Evolutionary conservation across 1,140 invertebrate genomes (phyloP).

Genomic region (Euglossa dilemma): DNA sequence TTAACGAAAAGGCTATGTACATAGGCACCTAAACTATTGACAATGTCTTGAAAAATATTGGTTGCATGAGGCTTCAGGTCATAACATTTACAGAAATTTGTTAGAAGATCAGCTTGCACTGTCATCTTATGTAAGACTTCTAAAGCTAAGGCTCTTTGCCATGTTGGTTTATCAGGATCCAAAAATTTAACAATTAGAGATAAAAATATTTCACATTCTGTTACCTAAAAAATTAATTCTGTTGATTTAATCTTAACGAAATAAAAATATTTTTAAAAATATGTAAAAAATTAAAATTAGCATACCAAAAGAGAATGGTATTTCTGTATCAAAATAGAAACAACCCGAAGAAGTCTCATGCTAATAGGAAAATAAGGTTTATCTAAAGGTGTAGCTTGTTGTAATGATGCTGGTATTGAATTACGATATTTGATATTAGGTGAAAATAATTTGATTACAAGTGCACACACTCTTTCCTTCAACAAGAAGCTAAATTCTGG

Average conservation of each 20-base stretch:
- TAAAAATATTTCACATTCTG: slow-evolving; percentile 99
- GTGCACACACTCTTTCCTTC: slow-evolving; percentile 97
- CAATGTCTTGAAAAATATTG: slow-evolving; percentile 97
- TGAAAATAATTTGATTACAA: slow-evolving; percentile 98
- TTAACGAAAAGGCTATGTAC: slow-evolving; percentile 96
- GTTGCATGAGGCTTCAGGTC: slow-evolving; percentile 96
- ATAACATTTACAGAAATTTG: slow-evolving; percentile 96
- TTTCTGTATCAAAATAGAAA: slow-evolving; percentile 95
- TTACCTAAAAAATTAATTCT: slow-evolving; percentile 85
- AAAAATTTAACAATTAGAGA: slow-evolving; percentile 98
- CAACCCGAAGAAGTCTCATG: slow-evolving; percentile 95
- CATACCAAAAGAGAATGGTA: slow-evolving; percentile 96
- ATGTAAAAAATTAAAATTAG: slow-evolving; percentile 51
- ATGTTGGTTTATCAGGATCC: slow-evolving; percentile 97
- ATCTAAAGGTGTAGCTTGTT: slow-evolving; percentile 88
- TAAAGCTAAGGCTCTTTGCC: slow-evolving; percentile 96
- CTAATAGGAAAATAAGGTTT: slow-evolving; percentile 98
- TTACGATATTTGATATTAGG: slow-evolving; percentile 96
- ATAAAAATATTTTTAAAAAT: neutral
- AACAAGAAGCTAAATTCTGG: slow-evolving; percentile 96
- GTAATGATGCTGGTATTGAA: slow-evolving; percentile 79
- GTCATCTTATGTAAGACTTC: slow-evolving; percentile 98
- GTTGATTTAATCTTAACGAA: neutral
- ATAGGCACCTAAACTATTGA: slow-evolving; percentile 96
- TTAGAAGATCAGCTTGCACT: slow-evolving; percentile 93